A percentile compares a stretch with the other conserved stretches of the same genome.
Evolutionary conservation across 2,888 invertebrate species (phyloP).

Genomic region (Rhabditoides inermis): DNA sequence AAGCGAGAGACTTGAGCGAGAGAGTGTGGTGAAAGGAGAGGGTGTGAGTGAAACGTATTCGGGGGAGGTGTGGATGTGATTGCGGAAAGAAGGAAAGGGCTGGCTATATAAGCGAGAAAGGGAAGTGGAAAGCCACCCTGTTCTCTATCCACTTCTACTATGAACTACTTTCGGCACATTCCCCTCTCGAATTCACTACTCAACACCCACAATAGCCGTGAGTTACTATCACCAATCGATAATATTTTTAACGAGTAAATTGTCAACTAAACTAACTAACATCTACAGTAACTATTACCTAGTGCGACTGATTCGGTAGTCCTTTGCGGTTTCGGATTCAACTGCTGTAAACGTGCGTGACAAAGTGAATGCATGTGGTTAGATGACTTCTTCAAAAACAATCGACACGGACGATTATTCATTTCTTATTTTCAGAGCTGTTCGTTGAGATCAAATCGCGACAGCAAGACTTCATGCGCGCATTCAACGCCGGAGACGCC

Average conservation of each 20-base stretch:
- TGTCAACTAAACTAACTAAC: constrained; percentile 2
- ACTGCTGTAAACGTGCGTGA: no score
- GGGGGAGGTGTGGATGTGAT: no score
- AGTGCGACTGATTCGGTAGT: background rate
- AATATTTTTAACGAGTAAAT: no score
- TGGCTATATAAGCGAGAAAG: no score
- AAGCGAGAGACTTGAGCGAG: no score
- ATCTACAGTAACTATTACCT: background rate
- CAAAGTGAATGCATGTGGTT: no score
- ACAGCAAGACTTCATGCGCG: constrained; percentile 51
- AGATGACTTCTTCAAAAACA: background rate
- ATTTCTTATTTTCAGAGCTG: constrained; percentile 36
- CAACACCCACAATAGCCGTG: constrained; percentile 44
- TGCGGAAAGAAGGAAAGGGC: no score
- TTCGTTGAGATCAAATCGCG: constrained; percentile 52
- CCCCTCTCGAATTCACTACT: constrained; percentile 39
- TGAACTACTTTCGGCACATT: constrained; percentile 47
- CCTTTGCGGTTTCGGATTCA: no score
- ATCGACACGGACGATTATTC: background rate
- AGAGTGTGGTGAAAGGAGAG: no score
- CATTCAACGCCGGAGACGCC: constrained; percentile 50
- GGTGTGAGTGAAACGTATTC: no score
- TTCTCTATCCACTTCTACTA: background rate
- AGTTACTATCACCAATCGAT: no score
- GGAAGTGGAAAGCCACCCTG: no score